phyloP scores from a whole-genome alignment of 2,888 invertebrate species.

The Escarpia spicata region DNA sequence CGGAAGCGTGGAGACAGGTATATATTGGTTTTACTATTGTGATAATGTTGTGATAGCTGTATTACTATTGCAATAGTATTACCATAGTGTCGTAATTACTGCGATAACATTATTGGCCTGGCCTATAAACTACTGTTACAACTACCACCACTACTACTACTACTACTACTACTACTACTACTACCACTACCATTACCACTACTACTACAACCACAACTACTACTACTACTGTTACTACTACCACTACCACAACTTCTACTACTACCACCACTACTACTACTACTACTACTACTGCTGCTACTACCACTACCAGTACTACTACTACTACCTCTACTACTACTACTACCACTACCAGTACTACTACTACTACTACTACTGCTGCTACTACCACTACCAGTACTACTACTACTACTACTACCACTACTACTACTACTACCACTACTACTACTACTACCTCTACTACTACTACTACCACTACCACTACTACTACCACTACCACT shows the following conservation, averaged over 20 bases:
- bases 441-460: slow-evolving; percentile 22
- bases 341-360: slow-evolving; percentile 30
- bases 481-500: too few species aligned
- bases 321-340: slow-evolving; percentile 33
- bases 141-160: slow-evolving; percentile 28
- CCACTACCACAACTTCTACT: background rate
- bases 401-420: slow-evolving; percentile 25
- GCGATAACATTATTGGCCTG: too few species aligned
- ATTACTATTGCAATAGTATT: too few species aligned
- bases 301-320: slow-evolving; percentile 33
- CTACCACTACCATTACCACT: background rate
- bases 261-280: slow-evolving; percentile 9
- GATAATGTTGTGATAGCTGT: too few species aligned
- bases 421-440: slow-evolving; percentile 25
- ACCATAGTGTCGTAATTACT: too few species aligned
- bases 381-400: slow-evolving; percentile 24
- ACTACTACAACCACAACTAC: background rate
- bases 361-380: slow-evolving; percentile 31
- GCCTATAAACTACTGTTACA: slow-evolving; percentile 20
- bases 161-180: slow-evolving; percentile 25
- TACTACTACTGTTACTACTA: slow-evolving; percentile 28
- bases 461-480: slow-evolving; percentile 28
- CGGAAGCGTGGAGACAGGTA: slow-evolving; percentile 87
- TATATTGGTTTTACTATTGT: background rate
- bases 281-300: slow-evolving; percentile 35